Conservation (phyloP, 2,888 invertebrate genomes). For the Crematogaster levior region DNA sequence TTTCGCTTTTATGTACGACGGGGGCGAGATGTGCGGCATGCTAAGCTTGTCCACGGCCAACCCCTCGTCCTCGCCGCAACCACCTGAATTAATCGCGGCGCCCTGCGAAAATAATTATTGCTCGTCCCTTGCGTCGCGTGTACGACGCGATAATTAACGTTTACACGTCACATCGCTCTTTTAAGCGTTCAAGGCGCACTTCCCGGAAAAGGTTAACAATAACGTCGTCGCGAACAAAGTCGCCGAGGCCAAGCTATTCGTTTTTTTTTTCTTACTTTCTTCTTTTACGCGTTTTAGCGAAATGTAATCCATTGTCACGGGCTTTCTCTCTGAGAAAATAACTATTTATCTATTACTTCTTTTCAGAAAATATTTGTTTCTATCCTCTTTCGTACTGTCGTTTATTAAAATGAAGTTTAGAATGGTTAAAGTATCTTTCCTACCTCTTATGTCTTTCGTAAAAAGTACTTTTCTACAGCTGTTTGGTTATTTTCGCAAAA, state of each 20-base stretch:
- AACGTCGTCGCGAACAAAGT: conserved; percentile 21
- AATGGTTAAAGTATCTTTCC: background rate
- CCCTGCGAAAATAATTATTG: conserved; percentile 79
- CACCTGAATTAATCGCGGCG: conserved; percentile 79
- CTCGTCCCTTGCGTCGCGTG: conserved; percentile 71
- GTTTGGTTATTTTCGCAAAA: background rate
- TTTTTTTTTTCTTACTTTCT: background rate
- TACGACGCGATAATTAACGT: conserved; percentile 73
- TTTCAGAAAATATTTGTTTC: background rate
- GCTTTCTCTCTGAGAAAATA: background rate
- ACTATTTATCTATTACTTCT: background rate
- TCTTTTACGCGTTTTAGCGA: background rate
- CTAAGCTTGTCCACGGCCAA: conserved; percentile 70
- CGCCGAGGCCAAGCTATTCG: background rate
- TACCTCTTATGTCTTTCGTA: background rate
- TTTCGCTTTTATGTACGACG: conserved; percentile 69
- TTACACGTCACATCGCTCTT: conserved; percentile 67
- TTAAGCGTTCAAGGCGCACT: conserved; percentile 66
- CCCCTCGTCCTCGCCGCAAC: conserved; percentile 64
- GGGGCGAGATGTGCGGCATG: conserved; percentile 53
- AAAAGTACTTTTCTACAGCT: background rate
- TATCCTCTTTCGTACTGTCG: background rate
- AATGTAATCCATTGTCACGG: background rate
- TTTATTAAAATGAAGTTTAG: background rate
- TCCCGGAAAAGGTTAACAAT: conserved; percentile 42